Evolutionary conservation across 2,113 vertebrate genomes (phyloP), one percentile per base, ranked within the genome.

Genomic region (Philantomba maxwellii): DNA sequence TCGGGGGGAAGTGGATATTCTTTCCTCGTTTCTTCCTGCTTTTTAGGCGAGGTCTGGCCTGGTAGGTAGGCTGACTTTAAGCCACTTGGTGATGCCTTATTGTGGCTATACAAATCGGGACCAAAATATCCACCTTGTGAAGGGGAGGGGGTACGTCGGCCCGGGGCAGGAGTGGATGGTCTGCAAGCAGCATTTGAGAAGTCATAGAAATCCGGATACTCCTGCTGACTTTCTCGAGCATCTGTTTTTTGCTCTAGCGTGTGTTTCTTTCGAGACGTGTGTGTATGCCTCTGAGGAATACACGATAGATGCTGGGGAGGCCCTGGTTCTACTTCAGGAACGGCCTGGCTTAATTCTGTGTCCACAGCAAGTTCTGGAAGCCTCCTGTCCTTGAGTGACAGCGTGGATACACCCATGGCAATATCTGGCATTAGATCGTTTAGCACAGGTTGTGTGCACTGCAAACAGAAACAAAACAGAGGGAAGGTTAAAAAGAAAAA

Each of bases 401-500:
- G 99, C 8, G 99, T 99, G 3, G 99, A 99, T 73, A 99, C 99
- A 0, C 99, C 99, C 98, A 99, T 99, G 2, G 99, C 99, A 0
- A 99, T 99, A 96, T 99, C 99, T 23, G 99, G 99, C 99, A 99
- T 99, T 98, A 99, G 99, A 89, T 99, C 99, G 77, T 99, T 99
- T 19, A 99, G 99, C 94, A 99, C 99, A 26, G 99, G 99, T 95
- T 99, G 99, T 98, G 99, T 98, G 93, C 98, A 99, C 99, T 99
- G 98, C 26, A 98, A 98, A 93, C 98, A 96, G 66, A 91, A 93
- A 97, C 47, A 98, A 91, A 93, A 97, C 51, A 58, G 10, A 85
- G 17, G 43, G 19, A 19, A 26, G 25, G 43, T 92, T 66, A 75
- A 57, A 53, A 66, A 36, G 55, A n/a, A 47, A 45, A 78, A 23